Conservation (phyloP, 1,140 invertebrate species). For the Geopemphigus sp. region DNA sequence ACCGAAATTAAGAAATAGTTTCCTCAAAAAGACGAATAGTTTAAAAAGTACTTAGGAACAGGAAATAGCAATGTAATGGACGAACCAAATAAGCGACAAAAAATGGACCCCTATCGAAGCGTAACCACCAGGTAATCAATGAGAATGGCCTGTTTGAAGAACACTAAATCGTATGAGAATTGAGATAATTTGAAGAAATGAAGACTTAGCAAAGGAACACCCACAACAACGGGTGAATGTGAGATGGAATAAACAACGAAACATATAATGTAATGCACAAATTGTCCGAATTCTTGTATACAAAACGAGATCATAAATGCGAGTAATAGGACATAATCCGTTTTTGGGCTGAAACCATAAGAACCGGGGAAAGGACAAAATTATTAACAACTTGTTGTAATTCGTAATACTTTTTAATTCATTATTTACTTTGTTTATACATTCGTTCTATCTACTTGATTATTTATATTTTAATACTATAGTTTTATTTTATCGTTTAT, state of each 20-base stretch:
- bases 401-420: not conserved
- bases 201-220: not conserved
- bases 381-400: not conserved
- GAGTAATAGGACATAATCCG: not conserved
- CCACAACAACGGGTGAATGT: not conserved
- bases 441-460: not conserved
- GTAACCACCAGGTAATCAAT: not conserved
- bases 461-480: not conserved
- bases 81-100: no score
- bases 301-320: not conserved
- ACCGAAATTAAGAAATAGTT: no score
- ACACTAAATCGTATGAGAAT: conserved; percentile 15
- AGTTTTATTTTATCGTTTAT: not conserved
- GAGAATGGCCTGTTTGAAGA: not conserved
- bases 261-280: conserved; percentile 12
- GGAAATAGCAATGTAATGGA: no score
- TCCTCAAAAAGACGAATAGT: no score
- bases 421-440: not conserved
- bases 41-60: no score
- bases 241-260: not conserved
- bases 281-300: not conserved
- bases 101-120: no score
- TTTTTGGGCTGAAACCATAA: conserved; percentile 8
- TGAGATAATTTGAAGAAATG: conserved; percentile 2
- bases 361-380: not conserved